phyloP scores from a whole-genome alignment of 2,888 invertebrate genomes.

The Dicycla oo region DNA sequence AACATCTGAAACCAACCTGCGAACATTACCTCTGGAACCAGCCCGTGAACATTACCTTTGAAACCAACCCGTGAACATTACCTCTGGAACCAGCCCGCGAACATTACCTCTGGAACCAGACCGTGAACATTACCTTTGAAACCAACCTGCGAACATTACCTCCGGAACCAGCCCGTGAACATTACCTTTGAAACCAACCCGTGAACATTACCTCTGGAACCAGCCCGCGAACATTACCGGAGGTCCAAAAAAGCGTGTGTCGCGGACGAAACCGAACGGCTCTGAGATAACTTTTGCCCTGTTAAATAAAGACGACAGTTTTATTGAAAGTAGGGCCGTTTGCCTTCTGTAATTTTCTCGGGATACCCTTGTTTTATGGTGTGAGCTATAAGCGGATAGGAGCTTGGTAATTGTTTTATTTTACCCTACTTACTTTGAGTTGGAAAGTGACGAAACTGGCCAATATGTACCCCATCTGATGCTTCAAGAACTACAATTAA shows the following conservation, averaged over 20 bases:
- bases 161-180: constrained; percentile 33
- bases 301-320: constrained; percentile 90
- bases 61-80: too few relatives aligned
- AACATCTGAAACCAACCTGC: too few relatives aligned
- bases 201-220: constrained; percentile 46
- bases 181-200: constrained; percentile 40
- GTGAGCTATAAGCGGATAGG: constrained; percentile 50
- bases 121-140: constrained; percentile 43
- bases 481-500: not conserved
- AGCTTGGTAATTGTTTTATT: constrained; percentile 4
- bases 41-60: constrained; percentile 40
- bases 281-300: constrained; percentile 85
- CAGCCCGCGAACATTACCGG: constrained; percentile 40
- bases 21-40: constrained; percentile 43
- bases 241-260: constrained; percentile 66
- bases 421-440: not conserved
- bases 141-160: too few relatives aligned
- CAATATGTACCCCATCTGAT: not conserved
- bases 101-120: constrained; percentile 42
- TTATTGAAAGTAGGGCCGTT: constrained; percentile 90
- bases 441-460: not conserved
- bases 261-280: constrained; percentile 70
- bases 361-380: constrained; percentile 79
- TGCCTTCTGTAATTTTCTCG: constrained; percentile 88
- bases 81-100: constrained; percentile 36